These are phyloP conservation scores for Cremastinae sp. DNA, from an alignment of 2,888 invertebrate genomes.

Conservation along the genomic window DNA sequence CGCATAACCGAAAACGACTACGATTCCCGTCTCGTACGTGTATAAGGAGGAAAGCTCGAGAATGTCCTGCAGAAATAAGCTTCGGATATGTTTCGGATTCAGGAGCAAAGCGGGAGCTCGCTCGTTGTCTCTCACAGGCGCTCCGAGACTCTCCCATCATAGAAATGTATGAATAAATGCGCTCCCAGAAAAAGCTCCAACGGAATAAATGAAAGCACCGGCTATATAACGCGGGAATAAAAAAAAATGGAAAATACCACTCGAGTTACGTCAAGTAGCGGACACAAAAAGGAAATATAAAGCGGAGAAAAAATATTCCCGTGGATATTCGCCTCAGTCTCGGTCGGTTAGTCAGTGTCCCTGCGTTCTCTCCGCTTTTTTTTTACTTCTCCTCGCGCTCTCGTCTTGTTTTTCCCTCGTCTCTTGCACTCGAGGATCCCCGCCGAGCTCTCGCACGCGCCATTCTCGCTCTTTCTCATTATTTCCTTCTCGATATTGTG, in stretches of 20 bases:
- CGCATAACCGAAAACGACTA: too few species aligned
- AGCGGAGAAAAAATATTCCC: conserved; percentile 28
- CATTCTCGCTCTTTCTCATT: conserved; percentile 44
- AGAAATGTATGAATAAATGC: neutral
- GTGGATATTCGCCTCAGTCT: conserved; percentile 52
- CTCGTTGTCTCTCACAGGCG: neutral
- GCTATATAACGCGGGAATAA: too few species aligned
- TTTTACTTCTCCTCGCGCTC: conserved; percentile 20
- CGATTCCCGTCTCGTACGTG: too few species aligned
- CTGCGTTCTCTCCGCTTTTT: conserved; percentile 20
- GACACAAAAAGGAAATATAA: conserved; percentile 48
- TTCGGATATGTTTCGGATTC: conserved; percentile 39
- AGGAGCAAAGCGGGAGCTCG: conserved; percentile 31
- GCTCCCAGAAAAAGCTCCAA: neutral
- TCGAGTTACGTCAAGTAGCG: conserved; percentile 45
- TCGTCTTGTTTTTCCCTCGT: neutral
- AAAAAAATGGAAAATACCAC: conserved; percentile 47
- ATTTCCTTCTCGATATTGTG: conserved; percentile 20
- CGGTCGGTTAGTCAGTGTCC: conserved; percentile 46
- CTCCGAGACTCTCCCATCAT: neutral
- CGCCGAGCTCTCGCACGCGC: conserved; percentile 53
- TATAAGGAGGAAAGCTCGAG: neutral
- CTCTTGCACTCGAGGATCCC: conserved; percentile 12
- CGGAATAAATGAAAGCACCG: conserved; percentile 21
- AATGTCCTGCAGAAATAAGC: conserved; percentile 30